Evolutionary conservation across 1,140 invertebrate species (phyloP).

Genomic region (Trypoxylus dichotomus): DNA sequence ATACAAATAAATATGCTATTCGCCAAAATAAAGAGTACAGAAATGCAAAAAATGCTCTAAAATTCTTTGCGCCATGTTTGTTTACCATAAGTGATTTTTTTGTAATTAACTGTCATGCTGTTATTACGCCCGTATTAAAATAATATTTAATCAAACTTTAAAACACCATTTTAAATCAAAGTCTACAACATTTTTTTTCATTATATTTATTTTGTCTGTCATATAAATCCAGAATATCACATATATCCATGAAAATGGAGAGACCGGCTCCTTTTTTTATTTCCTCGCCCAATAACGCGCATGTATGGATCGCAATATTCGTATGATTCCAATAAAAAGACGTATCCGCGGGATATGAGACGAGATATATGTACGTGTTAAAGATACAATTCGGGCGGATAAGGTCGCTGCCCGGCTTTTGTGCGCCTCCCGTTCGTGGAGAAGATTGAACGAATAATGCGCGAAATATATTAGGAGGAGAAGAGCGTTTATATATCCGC

Average conservation of each 20-base stretch:
- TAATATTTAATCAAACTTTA: too few species aligned
- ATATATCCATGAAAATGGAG: background rate
- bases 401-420: background rate
- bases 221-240: background rate
- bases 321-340: slow-evolving; percentile 2
- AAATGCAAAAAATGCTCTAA: too few species aligned
- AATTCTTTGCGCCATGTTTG: too few species aligned
- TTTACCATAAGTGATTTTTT: too few species aligned
- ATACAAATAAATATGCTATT: too few species aligned
- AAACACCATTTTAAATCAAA: too few species aligned
- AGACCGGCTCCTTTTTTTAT: background rate
- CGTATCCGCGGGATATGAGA: background rate
- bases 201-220: background rate
- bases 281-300: background rate
- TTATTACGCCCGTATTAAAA: too few species aligned
- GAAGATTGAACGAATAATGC: slow-evolving; percentile 2
- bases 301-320: background rate
- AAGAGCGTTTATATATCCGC: background rate
- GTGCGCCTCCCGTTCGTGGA: background rate
- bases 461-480: background rate
- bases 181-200: background rate
- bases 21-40: too few species aligned
- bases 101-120: too few species aligned
- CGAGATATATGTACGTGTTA: background rate
- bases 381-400: background rate